phyloP scores from a whole-genome alignment of 2,888 invertebrate genomes.

The Cheilosia urbana region DNA sequence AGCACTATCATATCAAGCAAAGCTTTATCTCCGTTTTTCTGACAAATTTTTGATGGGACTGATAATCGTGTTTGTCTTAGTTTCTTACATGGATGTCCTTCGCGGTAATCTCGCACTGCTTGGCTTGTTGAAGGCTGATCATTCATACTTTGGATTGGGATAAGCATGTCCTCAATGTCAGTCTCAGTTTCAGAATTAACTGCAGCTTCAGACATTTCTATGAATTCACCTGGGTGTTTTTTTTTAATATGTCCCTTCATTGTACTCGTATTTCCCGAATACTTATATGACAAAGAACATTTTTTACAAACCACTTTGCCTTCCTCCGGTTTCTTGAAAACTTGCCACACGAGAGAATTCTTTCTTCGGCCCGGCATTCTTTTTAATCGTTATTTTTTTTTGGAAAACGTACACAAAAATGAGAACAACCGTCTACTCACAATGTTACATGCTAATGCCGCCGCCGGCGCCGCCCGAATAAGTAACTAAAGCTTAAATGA shows the following conservation, averaged over 20 bases:
- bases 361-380: neutral
- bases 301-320: neutral
- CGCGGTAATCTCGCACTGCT: no score
- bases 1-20: neutral
- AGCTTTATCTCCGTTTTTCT: slow-evolving; percentile 5
- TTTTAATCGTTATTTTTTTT: no score
- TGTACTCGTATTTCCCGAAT: slow-evolving; percentile 1
- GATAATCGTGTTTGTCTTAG: slow-evolving; percentile 5
- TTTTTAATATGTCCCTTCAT: neutral
- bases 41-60: slow-evolving; percentile 6
- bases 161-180: neutral
- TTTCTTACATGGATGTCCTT: neutral
- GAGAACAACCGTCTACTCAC: no score
- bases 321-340: neutral
- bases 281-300: neutral
- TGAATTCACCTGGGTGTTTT: neutral
- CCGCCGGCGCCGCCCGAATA: no score
- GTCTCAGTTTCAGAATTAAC: neutral
- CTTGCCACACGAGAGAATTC: neutral
- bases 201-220: neutral
- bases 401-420: no score
- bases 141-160: no score
- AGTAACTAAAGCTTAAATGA: no score
- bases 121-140: no score
- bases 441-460: no score